Conservation (phyloP, 2,888 invertebrate species). For the Zelleria hepariella region DNA sequence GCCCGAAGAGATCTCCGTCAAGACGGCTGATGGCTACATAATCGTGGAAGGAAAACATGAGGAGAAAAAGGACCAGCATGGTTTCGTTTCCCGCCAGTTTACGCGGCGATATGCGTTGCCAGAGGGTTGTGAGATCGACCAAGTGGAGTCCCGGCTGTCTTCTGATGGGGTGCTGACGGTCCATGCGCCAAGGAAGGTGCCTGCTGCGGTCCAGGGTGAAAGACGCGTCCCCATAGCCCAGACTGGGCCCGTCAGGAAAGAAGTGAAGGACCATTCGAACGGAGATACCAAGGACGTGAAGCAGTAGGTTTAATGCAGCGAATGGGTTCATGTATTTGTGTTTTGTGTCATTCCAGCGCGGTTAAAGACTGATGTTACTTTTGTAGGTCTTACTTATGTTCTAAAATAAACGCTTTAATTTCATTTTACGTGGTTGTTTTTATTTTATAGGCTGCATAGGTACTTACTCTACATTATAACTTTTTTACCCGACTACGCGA, state of each 20-base stretch:
- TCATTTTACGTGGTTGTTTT: no score
- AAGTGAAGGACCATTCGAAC: constrained; percentile 52
- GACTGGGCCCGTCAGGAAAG: constrained; percentile 72
- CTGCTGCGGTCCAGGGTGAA: constrained; percentile 49
- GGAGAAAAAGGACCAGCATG: constrained; percentile 82
- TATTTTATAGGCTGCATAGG: no score
- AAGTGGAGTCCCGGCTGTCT: constrained; percentile 79
- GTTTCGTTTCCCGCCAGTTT: constrained; percentile 81
- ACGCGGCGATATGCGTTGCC: constrained; percentile 83
- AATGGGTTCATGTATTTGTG: not conserved
- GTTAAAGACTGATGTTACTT: no score
- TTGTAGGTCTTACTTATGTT: no score
- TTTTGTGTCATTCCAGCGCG: no score
- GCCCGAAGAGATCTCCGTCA: constrained; percentile 82
- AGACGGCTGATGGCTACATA: constrained; percentile 78
- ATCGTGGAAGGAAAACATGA: constrained; percentile 85
- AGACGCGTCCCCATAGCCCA: constrained; percentile 73
- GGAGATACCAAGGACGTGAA: constrained; percentile 38
- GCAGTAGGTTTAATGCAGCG: not conserved
- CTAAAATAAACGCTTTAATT: no score
- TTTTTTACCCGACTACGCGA: no score
- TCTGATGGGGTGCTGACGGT: constrained; percentile 82
- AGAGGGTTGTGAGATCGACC: constrained; percentile 77
- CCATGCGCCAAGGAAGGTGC: constrained; percentile 70
- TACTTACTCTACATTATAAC: no score